Base-by-base conservation (phyloP, 2,888 invertebrate species). In the Plebejus argus region DNA sequence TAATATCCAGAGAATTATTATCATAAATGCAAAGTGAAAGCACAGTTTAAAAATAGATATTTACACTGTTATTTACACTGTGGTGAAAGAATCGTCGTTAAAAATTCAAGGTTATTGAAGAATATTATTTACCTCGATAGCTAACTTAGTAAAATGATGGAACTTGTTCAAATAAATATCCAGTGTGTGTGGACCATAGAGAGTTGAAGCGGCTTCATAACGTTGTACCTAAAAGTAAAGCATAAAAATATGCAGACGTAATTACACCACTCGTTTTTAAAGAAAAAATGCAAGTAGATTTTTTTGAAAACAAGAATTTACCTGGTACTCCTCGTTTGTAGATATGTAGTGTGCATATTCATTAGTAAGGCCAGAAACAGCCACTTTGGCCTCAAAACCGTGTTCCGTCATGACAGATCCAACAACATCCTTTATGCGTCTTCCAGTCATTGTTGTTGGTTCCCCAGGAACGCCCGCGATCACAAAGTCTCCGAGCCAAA, bases 181-280 rank as follows among this genome's bases (percentile, higher is more conserved):
- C 5, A 98, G 90, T 0, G 98, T 97, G 86, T 98, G 94, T 0
- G 98, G 98, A 0, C 98, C 98, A 85, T 95, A 98, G 81, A 98
- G 96, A 0, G 98, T 98, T 0, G 98, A 98, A 0, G 97, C 98
- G 0, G 96, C 98, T 91, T 98, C 98, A 87, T 98, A 98, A 66
- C 98, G 94, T 91, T 98, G 98, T n/a, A 96, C 90, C 97, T 97
- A 87, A n/a, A n/a, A 20, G 33, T 23, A 49, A 70, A 23, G 18
- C 1, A 4, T 66, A 18, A 61, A 35, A 20, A 6, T 15, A 15
- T 10, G 2, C 7, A 23, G 1, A 15, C 45, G 10, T 0, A 12
- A 12, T 3, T 10, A 45, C 45, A 12, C 45, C 45, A 45, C 45
- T 45, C 45, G 45, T 45, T 10, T 45, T 45, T 45, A 45, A 45